phyloP scores from a whole-genome alignment of 2,113 vertebrate species.

The Xerus inauris region DNA sequence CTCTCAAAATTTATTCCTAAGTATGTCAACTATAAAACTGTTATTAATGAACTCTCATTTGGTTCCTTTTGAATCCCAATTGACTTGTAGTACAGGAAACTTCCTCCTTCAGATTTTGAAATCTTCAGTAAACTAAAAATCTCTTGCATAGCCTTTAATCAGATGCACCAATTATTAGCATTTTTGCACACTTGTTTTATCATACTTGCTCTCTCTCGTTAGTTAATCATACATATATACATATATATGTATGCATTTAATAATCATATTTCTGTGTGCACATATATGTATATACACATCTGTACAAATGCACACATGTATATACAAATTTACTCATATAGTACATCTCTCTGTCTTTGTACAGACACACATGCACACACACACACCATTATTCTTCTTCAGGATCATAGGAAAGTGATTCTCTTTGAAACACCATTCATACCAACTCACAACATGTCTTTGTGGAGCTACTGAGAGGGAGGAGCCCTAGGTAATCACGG shows the following conservation, averaged over 20 bases:
- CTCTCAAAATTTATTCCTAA: conserved; percentile 20
- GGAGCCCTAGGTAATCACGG: neutral
- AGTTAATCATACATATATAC: fast-evolving
- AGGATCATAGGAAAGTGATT: neutral
- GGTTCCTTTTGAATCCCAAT: neutral
- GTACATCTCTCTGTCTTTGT: neutral
- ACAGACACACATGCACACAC: neutral
- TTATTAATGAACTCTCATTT: neutral
- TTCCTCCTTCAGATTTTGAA: neutral
- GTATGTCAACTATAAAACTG: neutral
- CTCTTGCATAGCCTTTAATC: neutral
- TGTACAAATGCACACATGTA: neutral
- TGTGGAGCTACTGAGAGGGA: neutral
- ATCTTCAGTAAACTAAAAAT: neutral
- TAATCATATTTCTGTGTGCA: no score
- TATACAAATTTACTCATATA: no score
- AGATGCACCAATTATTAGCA: neutral
- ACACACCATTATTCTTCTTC: neutral
- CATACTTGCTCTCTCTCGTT: neutral
- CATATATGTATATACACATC: no score
- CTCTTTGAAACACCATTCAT: neutral
- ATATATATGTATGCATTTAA: neutral
- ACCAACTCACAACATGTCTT: neutral
- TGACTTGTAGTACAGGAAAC: neutral
- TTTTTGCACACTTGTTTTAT: neutral